Evolutionary conservation across 2,888 invertebrate genomes (phyloP), one percentile per base, ranked within the genome.

Genomic region (Parelbella ahira): DNA sequence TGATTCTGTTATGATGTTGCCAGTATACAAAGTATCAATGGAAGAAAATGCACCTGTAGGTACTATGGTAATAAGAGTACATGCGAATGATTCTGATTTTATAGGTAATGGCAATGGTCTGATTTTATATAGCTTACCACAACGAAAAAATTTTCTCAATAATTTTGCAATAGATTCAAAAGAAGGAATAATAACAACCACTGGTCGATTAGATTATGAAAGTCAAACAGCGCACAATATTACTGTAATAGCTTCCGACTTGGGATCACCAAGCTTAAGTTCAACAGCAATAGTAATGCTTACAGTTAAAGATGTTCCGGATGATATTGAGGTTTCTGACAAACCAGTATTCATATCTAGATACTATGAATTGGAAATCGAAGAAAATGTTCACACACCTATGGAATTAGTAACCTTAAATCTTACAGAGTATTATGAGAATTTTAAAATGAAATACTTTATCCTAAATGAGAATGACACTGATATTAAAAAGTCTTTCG

Each of bases 81-180:
- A 90, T 47, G 96, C 96, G 0, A 95, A 95, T 50, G 96, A 97
- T 73, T 91, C 93, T 6, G 96, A 97, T 68, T 94, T 94, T 54
- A 78, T 91, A 25, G 94, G 94, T 1, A 95, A 96, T 61, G 96
- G 96, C n/a, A 96, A 96, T 61, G 96, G 96, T 0, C 75, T 95
- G 25, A 91, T 96, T 1, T 76, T 96, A 0, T 96, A 93, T 53
- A 93, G 93, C 54, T 83, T 96, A 27, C 90, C 92, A 0, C 91
- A 93, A 46, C 88, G 88, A 48, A 91, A 90, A 48, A 89, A 91
- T 58, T 88, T 90, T 21, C 77, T 90, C 0, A 90, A 89, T 58
- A 71, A 93, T 25, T 96, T 96, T 63, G 88, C 92, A 9, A 93
- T 97, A 34, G 96, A 97, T 67, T 95, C 94, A 0, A 93, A 95